These are phyloP conservation scores for Sinocyclocheilus rhinocerous DNA, from an alignment of 2,113 vertebrate genomes.

Conservation along the genomic window DNA sequence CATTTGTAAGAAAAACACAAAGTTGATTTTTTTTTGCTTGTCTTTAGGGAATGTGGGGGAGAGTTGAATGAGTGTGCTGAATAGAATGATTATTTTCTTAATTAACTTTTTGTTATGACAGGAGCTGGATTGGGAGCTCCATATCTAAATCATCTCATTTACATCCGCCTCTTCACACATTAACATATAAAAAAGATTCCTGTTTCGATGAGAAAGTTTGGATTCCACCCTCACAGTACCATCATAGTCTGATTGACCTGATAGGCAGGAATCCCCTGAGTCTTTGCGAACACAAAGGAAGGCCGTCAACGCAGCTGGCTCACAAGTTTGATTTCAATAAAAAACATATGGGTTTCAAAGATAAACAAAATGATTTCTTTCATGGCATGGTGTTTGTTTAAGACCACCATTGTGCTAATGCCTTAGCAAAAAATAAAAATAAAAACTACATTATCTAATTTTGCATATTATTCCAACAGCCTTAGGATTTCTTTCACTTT, in stretches of 20 bases:
- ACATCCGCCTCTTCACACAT: slow-evolving; percentile 60
- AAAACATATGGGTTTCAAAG: background rate
- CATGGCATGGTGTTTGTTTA: background rate
- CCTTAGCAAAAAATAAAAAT: no score
- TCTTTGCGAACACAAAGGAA: background rate
- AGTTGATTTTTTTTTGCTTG: slow-evolving; percentile 23
- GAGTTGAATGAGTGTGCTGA: slow-evolving; percentile 44
- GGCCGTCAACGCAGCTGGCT: background rate
- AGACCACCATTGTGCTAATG: background rate
- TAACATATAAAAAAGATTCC: slow-evolving; percentile 57
- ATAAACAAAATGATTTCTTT: background rate
- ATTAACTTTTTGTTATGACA: slow-evolving; percentile 69
- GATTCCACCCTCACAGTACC: slow-evolving; percentile 18
- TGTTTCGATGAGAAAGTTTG: slow-evolving; percentile 36
- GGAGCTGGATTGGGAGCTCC: slow-evolving; percentile 63
- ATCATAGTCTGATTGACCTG: slow-evolving; percentile 23
- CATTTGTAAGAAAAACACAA: slow-evolving; percentile 46
- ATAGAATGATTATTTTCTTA: slow-evolving; percentile 63
- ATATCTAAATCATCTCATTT: slow-evolving; percentile 65
- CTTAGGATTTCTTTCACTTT: no score
- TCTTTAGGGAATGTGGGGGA: slow-evolving; percentile 36
- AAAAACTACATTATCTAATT: background rate
- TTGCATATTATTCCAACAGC: background rate
- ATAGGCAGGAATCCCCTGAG: slow-evolving; percentile 19
- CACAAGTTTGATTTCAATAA: background rate